A percentile compares a stretch with the other conserved stretches of the same genome.
Evolutionary conservation across 2,113 vertebrate species (phyloP).

Genomic region (Pangasianodon gigas): DNA sequence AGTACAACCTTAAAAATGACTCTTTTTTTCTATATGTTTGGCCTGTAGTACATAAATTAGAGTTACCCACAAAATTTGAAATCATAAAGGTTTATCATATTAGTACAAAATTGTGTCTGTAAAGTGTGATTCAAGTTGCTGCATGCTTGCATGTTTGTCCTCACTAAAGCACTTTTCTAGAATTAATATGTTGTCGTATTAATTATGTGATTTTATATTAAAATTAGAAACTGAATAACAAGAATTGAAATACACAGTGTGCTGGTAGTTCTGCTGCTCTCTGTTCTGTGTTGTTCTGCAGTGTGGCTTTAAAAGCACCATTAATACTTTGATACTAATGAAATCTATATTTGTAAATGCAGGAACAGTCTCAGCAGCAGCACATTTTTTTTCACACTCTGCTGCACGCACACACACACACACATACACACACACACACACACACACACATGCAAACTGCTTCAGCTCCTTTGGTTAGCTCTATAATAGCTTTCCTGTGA

Average conservation of each 20-base stretch:
- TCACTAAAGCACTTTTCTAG: not conserved
- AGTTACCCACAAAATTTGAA: too few relatives aligned
- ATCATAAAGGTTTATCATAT: too few relatives aligned
- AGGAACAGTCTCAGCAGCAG: slow-evolving; percentile 28
- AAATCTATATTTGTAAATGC: slow-evolving; percentile 45
- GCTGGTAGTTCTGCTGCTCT: slow-evolving; percentile 5
- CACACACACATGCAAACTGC: slow-evolving; percentile 9
- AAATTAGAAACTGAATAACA: not conserved
- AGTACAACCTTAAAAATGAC: too few relatives aligned
- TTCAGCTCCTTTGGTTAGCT: slow-evolving; percentile 1
- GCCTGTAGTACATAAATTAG: too few relatives aligned
- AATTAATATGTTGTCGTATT: not conserved
- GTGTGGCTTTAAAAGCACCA: slow-evolving; percentile 39
- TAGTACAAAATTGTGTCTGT: not conserved
- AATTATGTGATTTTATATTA: not conserved
- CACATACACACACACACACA: slow-evolving; percentile 29
- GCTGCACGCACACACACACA: not conserved
- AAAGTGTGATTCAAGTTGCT: not conserved
- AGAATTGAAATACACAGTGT: slow-evolving; percentile 1
- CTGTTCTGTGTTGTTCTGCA: slow-evolving; percentile 36
- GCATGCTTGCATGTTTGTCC: not conserved
- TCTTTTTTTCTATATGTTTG: too few relatives aligned
- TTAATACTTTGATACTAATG: slow-evolving; percentile 41
- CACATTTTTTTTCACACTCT: not conserved
- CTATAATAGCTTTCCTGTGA: slow-evolving; percentile 31